Conservation (phyloP, 2,113 vertebrate genomes). For the Rutilus rutilus region DNA sequence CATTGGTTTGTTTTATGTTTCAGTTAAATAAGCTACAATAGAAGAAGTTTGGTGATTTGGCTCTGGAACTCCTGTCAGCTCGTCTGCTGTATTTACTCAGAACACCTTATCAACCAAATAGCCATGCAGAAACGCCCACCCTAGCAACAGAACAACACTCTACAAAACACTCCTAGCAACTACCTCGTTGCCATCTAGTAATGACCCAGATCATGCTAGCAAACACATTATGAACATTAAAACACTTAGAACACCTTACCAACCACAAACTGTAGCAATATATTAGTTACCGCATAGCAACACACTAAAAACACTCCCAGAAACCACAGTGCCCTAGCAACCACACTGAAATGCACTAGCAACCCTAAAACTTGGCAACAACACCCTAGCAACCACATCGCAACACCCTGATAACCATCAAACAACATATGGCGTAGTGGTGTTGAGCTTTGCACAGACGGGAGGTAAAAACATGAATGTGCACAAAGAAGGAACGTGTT, state of each 20-base stretch:
- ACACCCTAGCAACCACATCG: neutral
- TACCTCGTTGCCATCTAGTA: neutral
- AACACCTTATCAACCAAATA: neutral
- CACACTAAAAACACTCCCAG: neutral
- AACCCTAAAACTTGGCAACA: neutral
- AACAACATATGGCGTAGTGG: too few relatives aligned
- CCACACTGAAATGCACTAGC: neutral
- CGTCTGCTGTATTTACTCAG: neutral
- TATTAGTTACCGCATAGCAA: neutral
- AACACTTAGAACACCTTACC: neutral
- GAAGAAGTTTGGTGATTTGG: neutral
- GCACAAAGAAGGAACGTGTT: neutral
- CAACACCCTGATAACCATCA: neutral
- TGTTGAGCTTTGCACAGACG: neutral
- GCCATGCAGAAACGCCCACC: neutral
- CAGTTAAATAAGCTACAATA: neutral
- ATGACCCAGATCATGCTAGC: neutral
- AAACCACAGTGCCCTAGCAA: too few relatives aligned
- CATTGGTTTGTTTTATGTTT: neutral
- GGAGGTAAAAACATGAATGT: neutral
- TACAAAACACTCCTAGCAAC: neutral
- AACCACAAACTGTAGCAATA: too few relatives aligned
- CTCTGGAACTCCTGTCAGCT: neutral
- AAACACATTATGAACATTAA: neutral
- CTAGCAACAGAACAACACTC: neutral